Percentiles rank a stretch among this genome's conserved stretches.
These are phyloP conservation scores for Recurvirostra avosetta DNA, from an alignment of 2,113 vertebrate genomes.

Conservation along the genomic window DNA sequence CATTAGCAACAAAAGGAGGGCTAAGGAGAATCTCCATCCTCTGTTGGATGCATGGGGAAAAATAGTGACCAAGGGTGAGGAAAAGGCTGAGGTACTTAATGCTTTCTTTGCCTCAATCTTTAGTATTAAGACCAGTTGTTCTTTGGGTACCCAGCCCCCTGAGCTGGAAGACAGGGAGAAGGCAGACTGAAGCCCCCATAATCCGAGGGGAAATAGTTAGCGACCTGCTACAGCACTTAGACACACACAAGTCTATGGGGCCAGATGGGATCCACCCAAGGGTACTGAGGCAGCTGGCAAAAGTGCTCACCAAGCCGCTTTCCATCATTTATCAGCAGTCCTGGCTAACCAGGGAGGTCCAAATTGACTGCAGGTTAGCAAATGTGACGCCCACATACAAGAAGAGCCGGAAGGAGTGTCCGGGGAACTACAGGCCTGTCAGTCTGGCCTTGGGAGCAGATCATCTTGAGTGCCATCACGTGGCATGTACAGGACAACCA, in stretches of 20 bases:
- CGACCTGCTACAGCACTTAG: background rate
- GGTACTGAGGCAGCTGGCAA: background rate
- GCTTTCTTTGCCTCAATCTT: background rate
- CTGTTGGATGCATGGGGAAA: background rate
- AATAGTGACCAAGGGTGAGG: background rate
- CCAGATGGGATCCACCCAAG: background rate
- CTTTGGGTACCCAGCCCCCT: background rate
- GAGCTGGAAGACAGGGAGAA: background rate
- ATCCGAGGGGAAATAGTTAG: background rate
- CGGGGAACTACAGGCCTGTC: background rate
- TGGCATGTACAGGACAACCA: background rate
- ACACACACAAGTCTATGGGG: background rate
- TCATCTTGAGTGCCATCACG: background rate
- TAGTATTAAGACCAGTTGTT: background rate
- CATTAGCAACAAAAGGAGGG: background rate
- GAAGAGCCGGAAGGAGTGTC: background rate
- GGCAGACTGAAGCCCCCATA: background rate
- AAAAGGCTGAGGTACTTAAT: background rate
- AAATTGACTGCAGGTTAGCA: background rate
- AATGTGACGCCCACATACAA: background rate
- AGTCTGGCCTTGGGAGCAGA: background rate
- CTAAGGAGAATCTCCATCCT: background rate
- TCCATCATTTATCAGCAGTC: background rate
- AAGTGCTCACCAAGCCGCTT: background rate
- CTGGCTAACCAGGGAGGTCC: background rate